A percentile compares a stretch with the other conserved stretches of the same genome.
These are phyloP conservation scores for Mormoops blainvillei DNA, from an alignment of 2,113 vertebrate species.

Conservation along the genomic window DNA sequence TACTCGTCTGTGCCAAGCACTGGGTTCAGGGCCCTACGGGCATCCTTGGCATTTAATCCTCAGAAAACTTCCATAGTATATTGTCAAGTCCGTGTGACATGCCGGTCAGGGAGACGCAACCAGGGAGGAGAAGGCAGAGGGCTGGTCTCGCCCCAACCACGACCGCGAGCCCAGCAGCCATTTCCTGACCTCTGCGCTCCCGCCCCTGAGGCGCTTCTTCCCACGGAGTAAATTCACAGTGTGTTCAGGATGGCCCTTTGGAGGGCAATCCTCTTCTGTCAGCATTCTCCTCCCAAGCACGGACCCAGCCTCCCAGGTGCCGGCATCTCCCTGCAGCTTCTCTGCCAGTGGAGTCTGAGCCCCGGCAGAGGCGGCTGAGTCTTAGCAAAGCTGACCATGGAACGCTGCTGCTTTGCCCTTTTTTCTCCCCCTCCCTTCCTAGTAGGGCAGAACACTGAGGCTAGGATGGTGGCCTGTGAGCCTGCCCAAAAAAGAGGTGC, in stretches of 20 bases:
- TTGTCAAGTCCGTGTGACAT: background rate
- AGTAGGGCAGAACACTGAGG: background rate
- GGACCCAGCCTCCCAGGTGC: background rate
- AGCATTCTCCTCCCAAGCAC: background rate
- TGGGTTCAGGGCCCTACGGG: background rate
- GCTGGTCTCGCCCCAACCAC: background rate
- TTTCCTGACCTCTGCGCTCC: background rate
- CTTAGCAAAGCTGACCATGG: background rate
- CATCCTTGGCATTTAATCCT: background rate
- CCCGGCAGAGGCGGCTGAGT: background rate
- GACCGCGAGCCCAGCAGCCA: background rate
- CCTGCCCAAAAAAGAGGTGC: background rate
- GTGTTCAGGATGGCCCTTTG: background rate
- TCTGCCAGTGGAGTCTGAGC: background rate
- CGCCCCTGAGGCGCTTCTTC: background rate
- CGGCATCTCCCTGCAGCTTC: background rate
- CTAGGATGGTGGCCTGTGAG: too few relatives aligned
- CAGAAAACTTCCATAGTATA: background rate
- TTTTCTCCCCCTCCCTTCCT: background rate
- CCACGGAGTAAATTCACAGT: background rate
- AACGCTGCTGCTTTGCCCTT: background rate
- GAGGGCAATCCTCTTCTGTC: background rate
- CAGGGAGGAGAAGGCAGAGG: background rate
- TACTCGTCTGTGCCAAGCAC: background rate
- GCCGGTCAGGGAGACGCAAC: background rate